Percentiles rank a stretch among this genome's conserved stretches.
Conservation (phyloP, 1,140 invertebrate genomes). For the Sitodiplosis mosellana region DNA sequence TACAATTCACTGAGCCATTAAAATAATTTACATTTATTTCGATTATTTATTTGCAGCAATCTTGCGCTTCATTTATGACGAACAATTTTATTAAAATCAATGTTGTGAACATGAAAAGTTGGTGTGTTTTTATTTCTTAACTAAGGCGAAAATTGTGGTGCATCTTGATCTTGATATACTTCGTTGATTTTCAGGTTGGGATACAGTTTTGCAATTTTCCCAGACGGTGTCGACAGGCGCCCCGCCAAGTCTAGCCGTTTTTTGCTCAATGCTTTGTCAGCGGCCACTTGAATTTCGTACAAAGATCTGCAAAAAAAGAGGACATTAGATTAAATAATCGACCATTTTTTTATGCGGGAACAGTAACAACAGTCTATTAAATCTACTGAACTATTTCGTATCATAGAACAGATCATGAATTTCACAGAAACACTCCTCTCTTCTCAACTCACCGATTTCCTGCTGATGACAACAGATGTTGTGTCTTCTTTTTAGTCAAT, state of each 20-base stretch:
- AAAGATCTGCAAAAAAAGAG: slow-evolving; percentile 31
- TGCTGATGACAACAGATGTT: not conserved
- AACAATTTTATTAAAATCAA: no score
- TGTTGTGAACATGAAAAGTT: no score
- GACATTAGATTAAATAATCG: slow-evolving; percentile 7
- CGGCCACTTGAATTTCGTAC: slow-evolving; percentile 42
- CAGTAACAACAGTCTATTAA: not conserved
- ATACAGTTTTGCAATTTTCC: slow-evolving; percentile 55
- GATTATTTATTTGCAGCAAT: no score
- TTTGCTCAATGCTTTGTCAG: slow-evolving; percentile 30
- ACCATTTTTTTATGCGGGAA: not conserved
- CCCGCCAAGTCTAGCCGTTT: slow-evolving; percentile 62
- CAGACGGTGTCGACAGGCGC: slow-evolving; percentile 41
- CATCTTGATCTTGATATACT: not conserved
- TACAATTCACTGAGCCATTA: no score
- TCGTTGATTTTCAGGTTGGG: slow-evolving; percentile 42
- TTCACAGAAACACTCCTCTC: slow-evolving; percentile 6
- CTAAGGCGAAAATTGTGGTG: no score
- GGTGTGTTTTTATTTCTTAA: no score
- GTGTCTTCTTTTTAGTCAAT: not conserved
- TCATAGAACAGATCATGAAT: slow-evolving; percentile 11
- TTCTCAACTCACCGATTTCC: slow-evolving; percentile 1
- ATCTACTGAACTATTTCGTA: not conserved
- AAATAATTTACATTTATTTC: no score
- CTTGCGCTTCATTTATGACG: no score